Base-by-base conservation (phyloP, 2,888 invertebrate genomes). In the Cataglyphis altisquamis region DNA sequence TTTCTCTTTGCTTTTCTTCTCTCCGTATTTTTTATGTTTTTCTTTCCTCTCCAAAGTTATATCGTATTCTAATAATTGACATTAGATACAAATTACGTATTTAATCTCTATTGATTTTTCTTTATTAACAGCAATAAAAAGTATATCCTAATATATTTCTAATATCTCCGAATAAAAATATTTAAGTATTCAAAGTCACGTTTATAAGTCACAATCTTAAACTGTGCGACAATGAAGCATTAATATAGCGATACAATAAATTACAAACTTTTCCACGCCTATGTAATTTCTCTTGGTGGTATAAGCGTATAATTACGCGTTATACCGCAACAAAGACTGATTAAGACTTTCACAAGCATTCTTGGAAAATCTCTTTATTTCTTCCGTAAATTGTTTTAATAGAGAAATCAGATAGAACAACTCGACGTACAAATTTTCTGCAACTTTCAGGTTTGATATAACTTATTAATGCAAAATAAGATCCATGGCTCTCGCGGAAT, bases 201-300 rank as follows among this genome's bases (percentile, higher is more conserved):
- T 25, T 25, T 25, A 25, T 25, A 73, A 62, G 29, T 29, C 25
- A 25, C 25, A 25, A 25, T 25, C 25, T 25, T 25, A 25, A 25
- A 25, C 15, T 62, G 12, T 21, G 18, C 36, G 18, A 48, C 29
- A 74, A 64, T 45, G 32, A 64, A 10, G 41, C 39, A 10, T 32
- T 41, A 39, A 39, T 36, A 29, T 63, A 63, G 10, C 25, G 45
- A 48, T 21, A 36, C 36, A 9, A 8, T 57, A 57, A 21, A 64
- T 48, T 48, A 52, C 12, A 6, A 75, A 39, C 15, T 36, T n/a
- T 12, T 67, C 36, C 15, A 39, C 36, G 21, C 21, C 18, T 52
- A 55, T n/a, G 32, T 77, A 77, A 77, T 67, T 77, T 75, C 2
- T 67, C 67, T 67, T 18, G 25, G 18, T 39, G 25, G 1, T 36